phyloP scores from a whole-genome alignment of 2,113 vertebrate species.

The Falco punctatus region DNA sequence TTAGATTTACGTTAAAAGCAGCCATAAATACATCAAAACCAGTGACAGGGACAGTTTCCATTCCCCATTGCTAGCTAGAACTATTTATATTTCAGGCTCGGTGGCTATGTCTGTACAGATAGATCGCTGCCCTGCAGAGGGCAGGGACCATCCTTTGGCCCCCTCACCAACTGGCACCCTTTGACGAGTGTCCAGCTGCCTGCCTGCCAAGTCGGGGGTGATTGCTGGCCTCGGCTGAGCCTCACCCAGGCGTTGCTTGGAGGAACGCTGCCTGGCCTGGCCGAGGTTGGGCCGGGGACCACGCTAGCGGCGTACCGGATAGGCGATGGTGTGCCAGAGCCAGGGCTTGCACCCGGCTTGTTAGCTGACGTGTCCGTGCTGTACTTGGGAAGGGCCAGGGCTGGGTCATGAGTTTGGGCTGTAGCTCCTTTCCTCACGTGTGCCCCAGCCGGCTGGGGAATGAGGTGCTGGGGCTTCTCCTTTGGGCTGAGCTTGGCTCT shows the following conservation, averaged over 20 bases:
- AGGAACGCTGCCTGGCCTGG: neutral
- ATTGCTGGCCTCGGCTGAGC: neutral
- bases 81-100: constrained; percentile 43
- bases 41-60: constrained; percentile 39
- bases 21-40: constrained; percentile 53
- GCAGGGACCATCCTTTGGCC: rapidly evolving
- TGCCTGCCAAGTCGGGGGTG: neutral
- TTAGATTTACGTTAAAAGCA: constrained; percentile 22
- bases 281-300: neutral
- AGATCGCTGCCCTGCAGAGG: neutral
- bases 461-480: neutral
- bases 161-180: rapidly evolving
- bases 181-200: neutral
- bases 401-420: neutral
- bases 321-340: neutral
- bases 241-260: neutral
- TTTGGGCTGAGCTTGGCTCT: neutral
- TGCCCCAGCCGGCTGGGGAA: neutral
- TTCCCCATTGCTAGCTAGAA: constrained; percentile 34
- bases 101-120: neutral
- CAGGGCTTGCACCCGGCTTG: rapidly evolving
- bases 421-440: neutral
- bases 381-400: neutral
- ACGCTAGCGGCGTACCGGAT: rapidly evolving
- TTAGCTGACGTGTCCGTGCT: rapidly evolving